Evolutionary conservation across 1,140 invertebrate genomes (phyloP).

Genomic region (Atta colombica): DNA sequence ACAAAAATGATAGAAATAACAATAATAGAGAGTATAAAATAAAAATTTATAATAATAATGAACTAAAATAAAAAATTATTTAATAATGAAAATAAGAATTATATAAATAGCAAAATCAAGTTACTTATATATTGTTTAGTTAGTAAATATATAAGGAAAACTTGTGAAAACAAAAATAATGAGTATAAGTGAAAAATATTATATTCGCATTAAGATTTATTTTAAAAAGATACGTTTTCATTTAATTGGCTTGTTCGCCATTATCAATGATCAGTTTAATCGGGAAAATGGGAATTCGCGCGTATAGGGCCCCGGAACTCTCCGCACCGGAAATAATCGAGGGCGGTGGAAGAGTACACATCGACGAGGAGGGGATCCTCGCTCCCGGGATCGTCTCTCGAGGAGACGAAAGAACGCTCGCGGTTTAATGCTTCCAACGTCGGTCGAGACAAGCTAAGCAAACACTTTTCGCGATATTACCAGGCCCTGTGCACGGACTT

Average conservation of each 20-base stretch:
- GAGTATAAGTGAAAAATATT: background rate
- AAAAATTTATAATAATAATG: no score
- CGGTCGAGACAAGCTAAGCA: conserved; percentile 82
- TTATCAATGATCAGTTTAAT: conserved; percentile 62
- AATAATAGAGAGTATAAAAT: no score
- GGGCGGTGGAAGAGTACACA: conserved; percentile 68
- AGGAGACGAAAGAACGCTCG: conserved; percentile 77
- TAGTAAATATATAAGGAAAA: no score
- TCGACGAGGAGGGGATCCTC: conserved; percentile 37
- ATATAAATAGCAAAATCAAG: background rate
- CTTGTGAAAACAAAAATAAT: background rate
- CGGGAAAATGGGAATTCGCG: conserved; percentile 66
- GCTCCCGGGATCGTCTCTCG: conserved; percentile 65
- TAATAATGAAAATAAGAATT: background rate
- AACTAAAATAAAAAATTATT: no score
- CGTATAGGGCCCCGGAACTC: conserved; percentile 62
- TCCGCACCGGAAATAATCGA: conserved; percentile 69
- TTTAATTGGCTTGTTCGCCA: conserved; percentile 23
- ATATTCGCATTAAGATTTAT: conserved; percentile 2
- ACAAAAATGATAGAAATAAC: background rate
- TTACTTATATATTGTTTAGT: no score
- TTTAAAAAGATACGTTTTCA: background rate
- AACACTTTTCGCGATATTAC: conserved; percentile 83
- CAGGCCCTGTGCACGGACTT: conserved; percentile 71
- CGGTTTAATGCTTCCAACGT: conserved; percentile 80